Evolutionary conservation across 2,888 invertebrate species (phyloP).

Genomic region (Seira musarum): DNA sequence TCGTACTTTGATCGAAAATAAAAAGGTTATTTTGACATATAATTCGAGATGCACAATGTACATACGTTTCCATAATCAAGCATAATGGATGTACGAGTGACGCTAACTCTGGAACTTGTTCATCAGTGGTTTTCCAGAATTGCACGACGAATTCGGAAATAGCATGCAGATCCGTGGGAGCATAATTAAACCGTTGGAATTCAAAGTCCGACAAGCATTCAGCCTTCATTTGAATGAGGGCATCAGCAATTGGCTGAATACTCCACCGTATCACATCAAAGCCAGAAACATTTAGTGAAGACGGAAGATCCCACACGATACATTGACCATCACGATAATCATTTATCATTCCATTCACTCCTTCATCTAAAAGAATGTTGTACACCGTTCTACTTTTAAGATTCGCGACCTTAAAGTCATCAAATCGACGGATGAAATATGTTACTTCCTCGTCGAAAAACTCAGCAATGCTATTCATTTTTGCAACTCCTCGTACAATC

Average conservation of each 20-base stretch:
- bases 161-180: constrained; percentile 41
- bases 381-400: constrained; percentile 42
- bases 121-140: constrained; percentile 49
- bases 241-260: constrained; percentile 34
- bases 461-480: constrained; percentile 47
- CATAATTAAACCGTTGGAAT: constrained; percentile 38
- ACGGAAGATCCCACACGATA: constrained; percentile 60
- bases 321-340: constrained; percentile 26
- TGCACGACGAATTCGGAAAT: constrained; percentile 61
- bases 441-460: constrained; percentile 14
- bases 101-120: constrained; percentile 46
- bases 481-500: constrained; percentile 45
- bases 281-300: constrained; percentile 37
- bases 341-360: constrained; percentile 38
- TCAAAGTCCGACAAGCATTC: constrained; percentile 26
- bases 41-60: not conserved
- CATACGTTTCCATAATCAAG: constrained; percentile 59
- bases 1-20: not conserved
- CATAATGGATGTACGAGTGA: constrained; percentile 56
- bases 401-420: constrained; percentile 31
- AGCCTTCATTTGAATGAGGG: constrained; percentile 24
- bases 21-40: not conserved
- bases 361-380: constrained; percentile 49
- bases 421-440: constrained; percentile 8
- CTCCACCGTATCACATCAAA: constrained; percentile 55